Evolutionary conservation across 2,888 invertebrate species (phyloP), one percentile per base, ranked within the genome.

Genomic region (Trimorus sp.): DNA sequence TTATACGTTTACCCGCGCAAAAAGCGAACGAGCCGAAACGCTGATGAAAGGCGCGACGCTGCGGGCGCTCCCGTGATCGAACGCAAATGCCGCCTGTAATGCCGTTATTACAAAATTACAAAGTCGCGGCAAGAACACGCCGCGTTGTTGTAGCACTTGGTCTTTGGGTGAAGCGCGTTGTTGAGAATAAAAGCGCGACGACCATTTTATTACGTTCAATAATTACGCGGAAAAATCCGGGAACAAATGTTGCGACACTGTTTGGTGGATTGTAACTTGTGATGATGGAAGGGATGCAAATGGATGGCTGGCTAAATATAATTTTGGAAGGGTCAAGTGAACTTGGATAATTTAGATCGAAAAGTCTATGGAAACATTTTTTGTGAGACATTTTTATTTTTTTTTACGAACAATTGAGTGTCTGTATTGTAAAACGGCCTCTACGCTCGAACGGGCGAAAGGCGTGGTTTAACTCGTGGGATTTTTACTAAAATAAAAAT

Each of bases 211-310:
- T 56, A 63, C 70, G 63, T 65, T 65, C 70, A 78, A 78, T 78
- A 78, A 78, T 78, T 78, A 71, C 51, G 42, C 53, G 36, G 70
- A 78, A 70, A 65, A 63, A 70, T 77, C 63, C 51, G 59, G 63
- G 53, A 66, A 75, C 51, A 54, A 62, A 42, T 60, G 62, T 62
- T 62, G 48, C 66, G 37, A 40, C 63, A 48, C 54, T 77, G 68
- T 51, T 36, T 76, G 36, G 56, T 56, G 40, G 45, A 26, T 48
- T 53, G 62, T 62, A 76, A 77, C 63, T 70, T 76, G 63, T 77
- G 42, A 69, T 69, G 76, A 76, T 69, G 62, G 76, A 54, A 76
- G 62, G 69, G 54, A 15, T 16, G 70, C 62, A 40, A 77, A 56
- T 56, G 26, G 62, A 62, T 62, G 56, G 36, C 48, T 54, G 40